Base-by-base conservation (phyloP, 2,888 invertebrate species). In the Synanthedon formicaeformis region DNA sequence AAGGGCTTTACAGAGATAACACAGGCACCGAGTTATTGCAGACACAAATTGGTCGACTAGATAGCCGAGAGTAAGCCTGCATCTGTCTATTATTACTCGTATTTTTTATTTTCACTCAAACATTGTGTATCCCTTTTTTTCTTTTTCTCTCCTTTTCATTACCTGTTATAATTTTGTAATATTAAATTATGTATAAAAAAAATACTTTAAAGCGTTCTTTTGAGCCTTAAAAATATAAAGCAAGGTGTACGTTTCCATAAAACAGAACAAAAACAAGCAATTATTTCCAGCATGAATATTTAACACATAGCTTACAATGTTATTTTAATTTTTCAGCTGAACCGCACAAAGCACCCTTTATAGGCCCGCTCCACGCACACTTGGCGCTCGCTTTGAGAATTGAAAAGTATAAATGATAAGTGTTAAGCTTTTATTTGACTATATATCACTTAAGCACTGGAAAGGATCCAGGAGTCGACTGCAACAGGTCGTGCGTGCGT, bases 381-480 rank as follows among this genome's bases (percentile, higher is more conserved):
- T 82, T 85, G 85, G 85, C 84, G 85, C 68, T 64, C 67, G 57
- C n/a, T 34, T 60, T 65, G 73, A 60, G 71, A 78, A 86, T 85
- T 86, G 86, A 86, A 86, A 87, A 86, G 85, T 85, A 78, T 84
- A 80, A 85, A 87, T 85, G 82, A 81, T 84, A 85, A 84, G 72
- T 78, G 69, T 71, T 71, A 71, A 67, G 75, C 64, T 71, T 79
- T 81, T 82, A 80, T 81, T 79, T 78, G 74, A 78, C 75, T 75
- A 74, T 82, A 80, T 77, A 75, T 78, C 77, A 71, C 74, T 81
- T 79, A 75, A 75, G 66, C 64, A 77, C 79, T 79, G 81, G 81
- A 79, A 78, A 67, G 72, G 66, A 69, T 79, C 80, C 80, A 80
- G 80, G 73, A 61, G 59, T 65, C 59, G 50, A 14, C 60, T 54